phyloP scores from a whole-genome alignment of 2,797 vertebrate genomes.

The Silurus aristotelis region DNA sequence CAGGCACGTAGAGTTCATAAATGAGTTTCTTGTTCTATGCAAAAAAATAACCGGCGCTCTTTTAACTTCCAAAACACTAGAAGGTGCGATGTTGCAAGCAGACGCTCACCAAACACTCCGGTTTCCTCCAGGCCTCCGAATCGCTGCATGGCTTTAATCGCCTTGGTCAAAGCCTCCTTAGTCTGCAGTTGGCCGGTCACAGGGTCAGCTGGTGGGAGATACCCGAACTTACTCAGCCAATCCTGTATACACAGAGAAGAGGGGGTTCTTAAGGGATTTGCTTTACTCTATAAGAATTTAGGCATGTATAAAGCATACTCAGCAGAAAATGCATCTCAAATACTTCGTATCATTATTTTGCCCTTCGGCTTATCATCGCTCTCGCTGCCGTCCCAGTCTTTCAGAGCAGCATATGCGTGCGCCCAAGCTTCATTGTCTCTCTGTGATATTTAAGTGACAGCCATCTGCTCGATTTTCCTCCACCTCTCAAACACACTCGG shows the following conservation, averaged over 20 bases:
- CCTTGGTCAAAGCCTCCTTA: conserved; percentile 87
- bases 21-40: neutral
- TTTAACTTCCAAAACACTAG: neutral
- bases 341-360: neutral
- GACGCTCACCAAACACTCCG: conserved; percentile 70
- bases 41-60: no score
- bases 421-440: conserved; percentile 8
- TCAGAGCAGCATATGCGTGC: neutral
- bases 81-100: neutral
- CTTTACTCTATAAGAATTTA: neutral
- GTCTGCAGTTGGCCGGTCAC: conserved; percentile 87
- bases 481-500: conserved; percentile 46
- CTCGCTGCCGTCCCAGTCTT: neutral
- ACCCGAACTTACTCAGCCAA: conserved; percentile 95
- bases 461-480: conserved; percentile 26
- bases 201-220: conserved; percentile 87
- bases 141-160: conserved; percentile 93
- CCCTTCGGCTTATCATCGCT: neutral
- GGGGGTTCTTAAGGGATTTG: neutral
- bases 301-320: neutral
- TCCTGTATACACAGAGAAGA: conserved; percentile 73
- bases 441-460: conserved; percentile 26
- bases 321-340: neutral
- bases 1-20: neutral
- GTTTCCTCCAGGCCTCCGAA: conserved; percentile 87